These are phyloP conservation scores for Corythornis madagascariensis DNA, from an alignment of 2,113 vertebrate species.

Conservation along the genomic window DNA sequence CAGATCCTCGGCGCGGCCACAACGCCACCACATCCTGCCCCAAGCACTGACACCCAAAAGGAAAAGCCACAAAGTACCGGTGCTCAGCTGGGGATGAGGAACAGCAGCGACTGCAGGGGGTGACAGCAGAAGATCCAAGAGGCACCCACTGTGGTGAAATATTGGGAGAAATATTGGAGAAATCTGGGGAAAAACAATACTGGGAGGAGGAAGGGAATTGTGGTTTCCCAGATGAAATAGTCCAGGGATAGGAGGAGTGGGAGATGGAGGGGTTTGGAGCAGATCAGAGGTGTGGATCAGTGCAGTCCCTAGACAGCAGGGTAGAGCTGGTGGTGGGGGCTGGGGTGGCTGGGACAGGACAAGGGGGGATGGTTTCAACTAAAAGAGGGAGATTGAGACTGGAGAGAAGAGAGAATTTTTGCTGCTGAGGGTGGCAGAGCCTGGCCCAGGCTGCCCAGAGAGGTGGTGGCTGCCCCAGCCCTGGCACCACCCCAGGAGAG, in stretches of 20 bases:
- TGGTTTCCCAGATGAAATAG: not conserved
- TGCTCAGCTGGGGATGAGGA: not conserved
- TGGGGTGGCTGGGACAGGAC: too few relatives aligned
- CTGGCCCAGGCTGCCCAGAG: too few relatives aligned
- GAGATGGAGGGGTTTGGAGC: not conserved
- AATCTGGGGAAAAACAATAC: not conserved
- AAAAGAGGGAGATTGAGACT: too few relatives aligned
- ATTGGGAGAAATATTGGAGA: not conserved
- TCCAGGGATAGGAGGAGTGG: not conserved
- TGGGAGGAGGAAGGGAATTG: not conserved
- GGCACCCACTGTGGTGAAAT: not conserved
- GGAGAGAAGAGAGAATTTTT: too few relatives aligned
- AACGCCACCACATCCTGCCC: constrained; percentile 60
- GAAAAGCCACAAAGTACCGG: not conserved
- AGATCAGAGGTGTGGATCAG: not conserved
- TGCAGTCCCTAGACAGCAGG: fast-evolving
- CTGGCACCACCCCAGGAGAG: too few relatives aligned
- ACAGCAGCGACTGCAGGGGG: fast-evolving
- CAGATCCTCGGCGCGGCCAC: not conserved
- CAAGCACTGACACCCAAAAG: not conserved
- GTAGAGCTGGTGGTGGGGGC: not conserved
- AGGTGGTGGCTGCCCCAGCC: too few relatives aligned
- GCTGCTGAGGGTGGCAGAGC: too few relatives aligned
- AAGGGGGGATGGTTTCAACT: too few relatives aligned
- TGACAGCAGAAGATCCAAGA: not conserved